Conservation (phyloP, 2,113 vertebrate genomes). For the Strix aluco region DNA sequence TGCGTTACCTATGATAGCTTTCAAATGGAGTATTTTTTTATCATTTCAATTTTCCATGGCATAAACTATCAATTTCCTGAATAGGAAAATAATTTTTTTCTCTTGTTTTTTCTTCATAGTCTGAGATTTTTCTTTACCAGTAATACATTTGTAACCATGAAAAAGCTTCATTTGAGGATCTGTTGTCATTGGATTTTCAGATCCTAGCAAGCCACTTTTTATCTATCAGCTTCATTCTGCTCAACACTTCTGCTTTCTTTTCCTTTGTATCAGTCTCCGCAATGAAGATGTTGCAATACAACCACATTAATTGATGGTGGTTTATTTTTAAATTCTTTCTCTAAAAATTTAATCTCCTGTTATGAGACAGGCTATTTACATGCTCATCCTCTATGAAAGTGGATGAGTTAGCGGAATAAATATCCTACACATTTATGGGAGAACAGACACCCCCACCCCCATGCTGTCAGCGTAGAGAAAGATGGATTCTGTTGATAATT, state of each 20-base stretch:
- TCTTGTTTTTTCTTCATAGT: background rate
- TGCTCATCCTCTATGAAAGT: background rate
- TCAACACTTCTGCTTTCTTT: background rate
- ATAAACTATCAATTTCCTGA: background rate
- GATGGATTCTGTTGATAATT: background rate
- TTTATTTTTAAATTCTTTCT: slow-evolving; percentile 2
- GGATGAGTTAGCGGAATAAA: background rate
- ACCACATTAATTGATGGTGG: background rate
- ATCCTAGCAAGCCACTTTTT: background rate
- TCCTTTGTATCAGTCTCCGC: background rate
- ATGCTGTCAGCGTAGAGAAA: background rate
- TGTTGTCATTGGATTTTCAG: background rate
- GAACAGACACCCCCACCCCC: background rate
- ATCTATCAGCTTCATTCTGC: background rate
- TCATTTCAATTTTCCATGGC: background rate
- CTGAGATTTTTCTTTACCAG: background rate
- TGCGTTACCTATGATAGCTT: background rate
- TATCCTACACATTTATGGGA: background rate
- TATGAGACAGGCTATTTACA: background rate
- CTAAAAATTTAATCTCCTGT: background rate
- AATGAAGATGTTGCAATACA: background rate
- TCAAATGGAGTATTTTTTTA: background rate
- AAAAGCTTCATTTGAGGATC: background rate
- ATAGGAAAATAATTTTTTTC: background rate
- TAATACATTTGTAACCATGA: background rate